Conservation (phyloP, 2,797 vertebrate genomes). For the Petrocephalus schoutedeni region DNA sequence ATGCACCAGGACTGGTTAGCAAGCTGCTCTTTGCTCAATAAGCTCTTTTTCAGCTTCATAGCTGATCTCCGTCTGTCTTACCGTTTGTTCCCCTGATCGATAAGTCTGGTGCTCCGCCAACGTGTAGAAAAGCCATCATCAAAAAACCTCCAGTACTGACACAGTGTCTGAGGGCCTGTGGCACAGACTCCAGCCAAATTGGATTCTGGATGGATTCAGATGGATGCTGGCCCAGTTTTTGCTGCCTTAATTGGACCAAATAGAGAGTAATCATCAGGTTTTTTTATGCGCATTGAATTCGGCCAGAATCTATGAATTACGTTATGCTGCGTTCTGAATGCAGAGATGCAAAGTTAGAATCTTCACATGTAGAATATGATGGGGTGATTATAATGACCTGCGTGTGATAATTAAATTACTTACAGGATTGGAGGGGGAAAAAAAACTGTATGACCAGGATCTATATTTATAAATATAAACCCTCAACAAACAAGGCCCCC, state of each 20-base stretch:
- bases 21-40: background rate
- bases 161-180: background rate
- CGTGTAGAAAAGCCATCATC: background rate
- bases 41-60: background rate
- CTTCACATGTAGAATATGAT: background rate
- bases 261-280: background rate
- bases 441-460: background rate
- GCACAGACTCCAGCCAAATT: background rate
- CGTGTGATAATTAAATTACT: conserved; percentile 39
- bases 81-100: background rate
- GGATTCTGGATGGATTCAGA: background rate
- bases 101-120: background rate
- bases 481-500: background rate
- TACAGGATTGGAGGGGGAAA: conserved; percentile 32
- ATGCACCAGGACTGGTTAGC: background rate
- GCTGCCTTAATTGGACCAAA: background rate
- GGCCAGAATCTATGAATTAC: background rate
- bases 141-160: background rate
- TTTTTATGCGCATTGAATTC: background rate
- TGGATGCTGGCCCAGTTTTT: background rate
- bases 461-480: background rate
- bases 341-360: background rate
- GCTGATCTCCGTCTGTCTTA: background rate
- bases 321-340: background rate
- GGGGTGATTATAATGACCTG: background rate